A percentile compares a stretch with the other conserved stretches of the same genome.
Conservation (phyloP, 2,113 vertebrate species). For the Sigmodon hispidus region DNA sequence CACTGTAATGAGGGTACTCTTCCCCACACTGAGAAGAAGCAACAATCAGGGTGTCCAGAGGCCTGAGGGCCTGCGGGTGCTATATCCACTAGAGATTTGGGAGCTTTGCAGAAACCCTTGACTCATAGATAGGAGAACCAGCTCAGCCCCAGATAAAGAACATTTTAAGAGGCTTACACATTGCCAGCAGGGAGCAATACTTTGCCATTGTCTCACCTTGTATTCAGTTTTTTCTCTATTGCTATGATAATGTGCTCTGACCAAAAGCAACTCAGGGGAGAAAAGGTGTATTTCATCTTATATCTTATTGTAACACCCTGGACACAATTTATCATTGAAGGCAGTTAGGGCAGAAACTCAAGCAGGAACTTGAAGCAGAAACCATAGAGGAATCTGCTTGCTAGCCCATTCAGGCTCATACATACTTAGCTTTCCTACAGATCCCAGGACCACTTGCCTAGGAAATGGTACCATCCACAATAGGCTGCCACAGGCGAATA, state of each 20-base stretch:
- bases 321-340: not conserved
- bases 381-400: not conserved
- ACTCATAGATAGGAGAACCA: not conserved
- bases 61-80: no score
- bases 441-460: no score
- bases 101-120: not conserved
- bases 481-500: not conserved
- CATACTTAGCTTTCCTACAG: not conserved
- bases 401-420: not conserved
- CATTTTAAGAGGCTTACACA: not conserved
- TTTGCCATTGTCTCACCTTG: not conserved
- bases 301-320: not conserved
- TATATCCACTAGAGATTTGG: accelerated
- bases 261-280: not conserved
- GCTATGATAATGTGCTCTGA: not conserved
- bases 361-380: not conserved
- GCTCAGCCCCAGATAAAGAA: not conserved
- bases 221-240: not conserved
- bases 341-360: not conserved
- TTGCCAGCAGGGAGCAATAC: not conserved
- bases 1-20: not conserved
- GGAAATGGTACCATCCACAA: not conserved
- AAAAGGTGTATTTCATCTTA: not conserved
- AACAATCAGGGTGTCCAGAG: not conserved
- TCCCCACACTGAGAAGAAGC: not conserved